Evolutionary conservation across 1,140 invertebrate species (phyloP).

Genomic region (Asbolus verrucosus): DNA sequence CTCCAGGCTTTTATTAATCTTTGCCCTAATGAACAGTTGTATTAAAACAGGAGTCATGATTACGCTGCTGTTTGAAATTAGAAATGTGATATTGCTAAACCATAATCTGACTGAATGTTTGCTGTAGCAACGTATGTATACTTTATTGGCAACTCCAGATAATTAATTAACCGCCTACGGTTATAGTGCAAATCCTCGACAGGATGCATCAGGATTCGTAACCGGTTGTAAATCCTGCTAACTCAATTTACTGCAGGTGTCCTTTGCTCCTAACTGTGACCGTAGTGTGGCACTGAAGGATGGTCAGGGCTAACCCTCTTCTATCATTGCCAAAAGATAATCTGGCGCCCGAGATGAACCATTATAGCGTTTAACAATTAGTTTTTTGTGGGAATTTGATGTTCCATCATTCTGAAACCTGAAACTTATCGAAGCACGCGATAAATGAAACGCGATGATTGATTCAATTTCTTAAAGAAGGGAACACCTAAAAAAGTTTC

Average conservation of each 20-base stretch:
- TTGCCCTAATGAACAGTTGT: too few species aligned
- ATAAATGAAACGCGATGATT: too few species aligned
- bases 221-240: conserved; percentile 5
- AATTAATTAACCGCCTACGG: conserved; percentile 11
- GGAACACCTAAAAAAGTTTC: conserved; percentile 16
- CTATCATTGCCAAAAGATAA: conserved; percentile 32
- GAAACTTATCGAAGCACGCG: not conserved
- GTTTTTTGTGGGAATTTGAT: not conserved
- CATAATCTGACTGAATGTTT: too few species aligned
- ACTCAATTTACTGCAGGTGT: conserved; percentile 36
- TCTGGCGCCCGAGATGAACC: conserved; percentile 8
- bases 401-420: not conserved
- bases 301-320: conserved; percentile 11
- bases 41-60: too few species aligned
- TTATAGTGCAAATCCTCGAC: not conserved
- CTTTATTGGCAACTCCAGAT: not conserved
- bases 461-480: conserved; percentile 38
- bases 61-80: too few species aligned
- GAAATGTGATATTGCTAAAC: too few species aligned
- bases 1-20: too few species aligned
- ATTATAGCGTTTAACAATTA: conserved; percentile 26
- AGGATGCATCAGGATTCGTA: conserved; percentile 8
- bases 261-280: conserved; percentile 1
- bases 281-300: conserved; percentile 24
- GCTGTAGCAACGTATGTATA: too few species aligned